Evolutionary conservation across 2,113 vertebrate species (phyloP), one percentile per base, ranked within the genome.

Genomic region (Semicossyphus pulcher): DNA sequence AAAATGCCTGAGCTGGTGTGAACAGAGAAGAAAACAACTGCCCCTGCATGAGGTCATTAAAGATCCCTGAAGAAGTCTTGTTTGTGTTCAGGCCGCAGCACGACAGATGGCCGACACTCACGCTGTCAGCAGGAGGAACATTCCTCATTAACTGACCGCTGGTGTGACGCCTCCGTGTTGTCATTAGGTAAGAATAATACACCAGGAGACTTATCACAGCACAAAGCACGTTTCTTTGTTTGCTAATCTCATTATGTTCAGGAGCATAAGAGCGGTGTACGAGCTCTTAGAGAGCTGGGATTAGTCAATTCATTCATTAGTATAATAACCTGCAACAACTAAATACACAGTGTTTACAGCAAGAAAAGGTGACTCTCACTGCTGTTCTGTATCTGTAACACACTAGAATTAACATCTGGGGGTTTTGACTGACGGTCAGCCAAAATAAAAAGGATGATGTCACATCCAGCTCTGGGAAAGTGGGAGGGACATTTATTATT

Each of bases 11-110:
- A 73, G 74, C 57, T 28, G 57, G 74, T 52, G 76, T 58, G 71
- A 84, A 60, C 37, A 3, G 52, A 61, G 54, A 16, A 41, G 72
- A 70, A 45, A 76, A 78, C 81, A 83, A 79, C 9, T 9, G 65
- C 1, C 76, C 29, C 76, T 10, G 64, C 78, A 58, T 62, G 73
- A 8, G 78, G 48, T 45, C 45, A 45, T 42, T 59, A 48, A 69
- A 59, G 44, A 0, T 7, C 4, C 37, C 29, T 8, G 1, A 18
- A 25, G 61, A 42, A 20, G 12, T 25, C 57, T 0, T 0, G 65
- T 59, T 37, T 37, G 72, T 70, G 11, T 64, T 39, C 25, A 18
- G 62, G 34, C 75, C 21, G 45, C 10, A 7, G 66, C 41, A 10
- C 41, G 49, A 51, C 83, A 81, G 74, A 81, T 85, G 78, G 83